Conservation (phyloP, 2,113 vertebrate species). For the Nothobranchius furzeri region DNA sequence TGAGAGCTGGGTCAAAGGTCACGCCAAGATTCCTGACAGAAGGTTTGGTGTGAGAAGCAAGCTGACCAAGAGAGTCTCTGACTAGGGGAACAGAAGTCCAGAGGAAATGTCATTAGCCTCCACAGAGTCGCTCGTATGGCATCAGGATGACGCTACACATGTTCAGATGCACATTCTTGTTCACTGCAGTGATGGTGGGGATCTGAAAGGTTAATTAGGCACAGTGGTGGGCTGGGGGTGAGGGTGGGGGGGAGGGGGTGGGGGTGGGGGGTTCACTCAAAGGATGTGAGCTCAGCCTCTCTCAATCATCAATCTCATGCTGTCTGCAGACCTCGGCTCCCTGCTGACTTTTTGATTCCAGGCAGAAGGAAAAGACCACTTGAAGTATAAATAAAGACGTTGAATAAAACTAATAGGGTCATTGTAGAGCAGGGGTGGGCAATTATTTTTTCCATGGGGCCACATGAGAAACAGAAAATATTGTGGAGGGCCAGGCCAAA, state of each 20-base stretch:
- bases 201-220: constrained; percentile 74
- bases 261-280: constrained; percentile 37
- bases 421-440: no score
- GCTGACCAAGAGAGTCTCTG: no score
- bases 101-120: constrained; percentile 49
- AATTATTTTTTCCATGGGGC: no score
- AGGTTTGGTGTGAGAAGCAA: no score
- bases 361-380: constrained; percentile 47
- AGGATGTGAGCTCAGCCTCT: constrained; percentile 37
- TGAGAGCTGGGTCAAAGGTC: no score
- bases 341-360: constrained; percentile 39
- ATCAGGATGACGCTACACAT: constrained; percentile 17
- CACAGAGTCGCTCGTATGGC: neutral
- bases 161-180: constrained; percentile 14
- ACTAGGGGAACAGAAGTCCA: constrained; percentile 6
- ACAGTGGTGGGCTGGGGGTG: neutral
- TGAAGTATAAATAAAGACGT: constrained; percentile 59
- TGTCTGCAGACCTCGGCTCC: constrained; percentile 35
- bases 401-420: constrained; percentile 20
- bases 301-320: constrained; percentile 34
- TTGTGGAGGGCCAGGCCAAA: no score
- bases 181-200: constrained; percentile 24
- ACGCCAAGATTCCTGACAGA: no score
- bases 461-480: no score
- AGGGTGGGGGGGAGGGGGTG: no score